Evolutionary conservation across 2,888 invertebrate species (phyloP).

Genomic region (Venustoraphidia nigricollis): DNA sequence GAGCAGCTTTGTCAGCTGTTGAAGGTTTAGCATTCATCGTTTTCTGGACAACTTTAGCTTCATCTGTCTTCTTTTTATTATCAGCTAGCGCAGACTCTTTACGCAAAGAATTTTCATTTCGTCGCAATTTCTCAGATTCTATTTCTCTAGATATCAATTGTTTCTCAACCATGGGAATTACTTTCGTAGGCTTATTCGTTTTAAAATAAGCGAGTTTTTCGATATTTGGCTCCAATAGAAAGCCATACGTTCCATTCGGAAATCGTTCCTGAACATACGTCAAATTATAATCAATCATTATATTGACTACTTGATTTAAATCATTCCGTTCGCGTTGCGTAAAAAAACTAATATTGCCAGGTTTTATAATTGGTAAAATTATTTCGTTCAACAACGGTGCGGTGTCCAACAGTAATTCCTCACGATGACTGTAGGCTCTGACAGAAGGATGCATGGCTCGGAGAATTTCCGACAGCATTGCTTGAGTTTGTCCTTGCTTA

Average conservation of each 20-base stretch:
- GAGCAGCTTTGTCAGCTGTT: constrained; percentile 18
- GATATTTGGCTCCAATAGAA: constrained; percentile 62
- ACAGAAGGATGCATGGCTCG: constrained; percentile 44
- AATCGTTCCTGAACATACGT: constrained; percentile 67
- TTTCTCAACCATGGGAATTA: constrained; percentile 35
- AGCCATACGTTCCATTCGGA: constrained; percentile 62
- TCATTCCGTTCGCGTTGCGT: constrained; percentile 54
- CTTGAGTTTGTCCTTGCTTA: constrained; percentile 30
- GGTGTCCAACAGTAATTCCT: constrained; percentile 47
- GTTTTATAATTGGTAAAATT: constrained; percentile 56
- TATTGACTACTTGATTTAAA: constrained; percentile 52
- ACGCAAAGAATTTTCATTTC: constrained; percentile 21
- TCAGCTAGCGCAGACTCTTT: constrained; percentile 11
- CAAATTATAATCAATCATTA: constrained; percentile 82
- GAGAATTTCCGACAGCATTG: constrained; percentile 41
- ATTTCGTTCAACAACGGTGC: constrained; percentile 56
- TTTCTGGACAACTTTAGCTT: constrained; percentile 1
- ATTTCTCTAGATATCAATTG: constrained; percentile 74
- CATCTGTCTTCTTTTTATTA: constrained; percentile 7
- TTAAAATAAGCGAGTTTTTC: constrained; percentile 42
- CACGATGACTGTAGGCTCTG: constrained; percentile 27
- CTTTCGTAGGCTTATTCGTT: constrained; percentile 13
- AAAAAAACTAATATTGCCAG: constrained; percentile 57
- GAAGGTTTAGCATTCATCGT: background rate
- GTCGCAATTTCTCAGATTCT: constrained; percentile 59